These are phyloP conservation scores for Hydra vulgaris DNA, from an alignment of 30 jellyfish, hydroid and myxozoan species.

Conservation along the genomic window DNA sequence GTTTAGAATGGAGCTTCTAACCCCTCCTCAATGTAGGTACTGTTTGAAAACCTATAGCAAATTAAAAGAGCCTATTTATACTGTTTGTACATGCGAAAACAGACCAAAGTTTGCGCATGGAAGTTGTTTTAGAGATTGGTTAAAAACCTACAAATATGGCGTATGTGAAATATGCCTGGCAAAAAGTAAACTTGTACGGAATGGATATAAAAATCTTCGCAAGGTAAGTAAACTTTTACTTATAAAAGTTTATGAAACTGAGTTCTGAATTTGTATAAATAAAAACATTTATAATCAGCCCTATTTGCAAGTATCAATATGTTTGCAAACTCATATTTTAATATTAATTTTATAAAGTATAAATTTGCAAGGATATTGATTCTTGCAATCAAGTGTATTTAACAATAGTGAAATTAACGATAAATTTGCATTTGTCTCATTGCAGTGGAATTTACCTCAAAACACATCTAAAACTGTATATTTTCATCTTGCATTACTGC, in stretches of 20 bases:
- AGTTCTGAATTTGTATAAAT: no score
- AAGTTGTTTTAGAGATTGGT: constrained; percentile 24
- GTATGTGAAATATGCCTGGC: constrained; percentile 15
- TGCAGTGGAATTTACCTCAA: background rate
- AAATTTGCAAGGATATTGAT: no score
- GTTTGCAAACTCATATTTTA: no score
- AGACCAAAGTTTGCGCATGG: constrained; percentile 21
- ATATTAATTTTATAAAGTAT: no score
- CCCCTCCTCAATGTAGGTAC: constrained; percentile 11
- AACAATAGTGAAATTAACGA: background rate
- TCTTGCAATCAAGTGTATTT: no score
- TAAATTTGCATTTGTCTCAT: background rate
- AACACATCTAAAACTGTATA: background rate
- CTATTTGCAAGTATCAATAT: no score
- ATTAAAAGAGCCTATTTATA: constrained; percentile 27
- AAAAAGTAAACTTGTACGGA: constrained; percentile 1
- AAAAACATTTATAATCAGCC: no score
- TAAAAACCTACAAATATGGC: constrained; percentile 8
- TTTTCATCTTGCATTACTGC: background rate
- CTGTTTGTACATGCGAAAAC: constrained; percentile 15
- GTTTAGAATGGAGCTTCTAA: background rate
- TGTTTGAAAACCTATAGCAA: constrained; percentile 14
- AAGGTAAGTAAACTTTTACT: constrained; percentile 28
- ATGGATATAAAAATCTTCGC: constrained; percentile 4
- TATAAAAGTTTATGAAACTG: background rate